Evolutionary conservation across 2,888 invertebrate species (phyloP), one percentile per base, ranked within the genome.

Genomic region (Tuta absoluta): DNA sequence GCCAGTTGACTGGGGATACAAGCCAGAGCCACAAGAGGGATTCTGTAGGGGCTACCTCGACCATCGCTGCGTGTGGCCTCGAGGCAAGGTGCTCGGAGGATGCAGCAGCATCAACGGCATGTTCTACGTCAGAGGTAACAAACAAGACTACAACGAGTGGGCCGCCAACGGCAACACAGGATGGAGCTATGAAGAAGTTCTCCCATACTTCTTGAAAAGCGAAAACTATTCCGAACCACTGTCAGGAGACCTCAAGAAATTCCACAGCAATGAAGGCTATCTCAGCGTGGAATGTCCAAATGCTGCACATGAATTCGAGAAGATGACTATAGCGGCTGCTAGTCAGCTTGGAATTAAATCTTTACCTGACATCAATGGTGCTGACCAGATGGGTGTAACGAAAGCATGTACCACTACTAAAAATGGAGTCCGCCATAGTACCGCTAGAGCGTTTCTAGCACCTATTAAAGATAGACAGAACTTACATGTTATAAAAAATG

Each of bases 11-110:
- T 94, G 94, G 94, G 82, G 82, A 37, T 94, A 93, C 73, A 87
- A 85, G 70, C 90, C 92, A 0, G 85, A 92, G 70, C 90, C 90
- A 2, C 81, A 87, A 69, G 79, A 87, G 21, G 80, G 82, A 19
- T 79, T 80, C 61, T 91, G 92, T 51, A 86, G 85, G 68, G 80
- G 86, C 53, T 91, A 91, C 60, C 82, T 74, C 70, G 71, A 67
- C 24, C 75, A 84, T 61, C 68, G 82, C n/a, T 87, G 87, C 61
- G 80, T 84, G 0, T 93, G 93, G 94, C 92, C 94, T 0, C 85
- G 94, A 48, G 95, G 95, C 0, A 95, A 94, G 73, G 86, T 92
- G 63, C 81, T 94, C 68, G 94, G 94, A 59, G 94, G 94, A 1
- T 87, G 88, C 4, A 93, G 93, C 41, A 87, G 89, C 17, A 82